These are phyloP conservation scores for Drosophila meridionalis DNA, from an alignment of 2,888 invertebrate genomes.

Conservation along the genomic window DNA sequence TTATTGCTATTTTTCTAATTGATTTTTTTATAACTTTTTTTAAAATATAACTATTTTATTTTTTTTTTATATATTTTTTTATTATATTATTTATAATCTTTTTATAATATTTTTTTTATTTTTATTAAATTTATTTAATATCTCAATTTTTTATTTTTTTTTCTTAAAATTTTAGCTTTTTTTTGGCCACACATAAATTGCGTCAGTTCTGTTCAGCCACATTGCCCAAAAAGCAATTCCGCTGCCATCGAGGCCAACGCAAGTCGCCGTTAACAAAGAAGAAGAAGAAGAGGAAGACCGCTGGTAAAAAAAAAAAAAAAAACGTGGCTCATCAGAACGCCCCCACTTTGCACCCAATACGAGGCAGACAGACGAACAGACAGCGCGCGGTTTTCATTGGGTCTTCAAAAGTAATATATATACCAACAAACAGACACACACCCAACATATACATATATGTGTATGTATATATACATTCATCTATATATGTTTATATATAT, in stretches of 20 bases:
- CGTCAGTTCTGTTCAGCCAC: constrained; percentile 14
- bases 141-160: background rate
- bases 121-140: background rate
- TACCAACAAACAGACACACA: background rate
- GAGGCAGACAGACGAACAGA: constrained; percentile 20
- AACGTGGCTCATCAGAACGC: constrained; percentile 23
- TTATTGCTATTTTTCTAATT: no score
- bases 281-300: background rate
- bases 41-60: no score
- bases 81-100: background rate
- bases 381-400: constrained; percentile 24
- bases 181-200: background rate
- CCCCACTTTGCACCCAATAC: constrained; percentile 25
- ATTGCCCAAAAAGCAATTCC: constrained; percentile 58
- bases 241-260: constrained; percentile 58
- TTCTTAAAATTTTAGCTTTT: background rate
- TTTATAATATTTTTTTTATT: background rate
- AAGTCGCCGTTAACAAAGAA: constrained; percentile 50
- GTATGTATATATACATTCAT: constrained; percentile 7
- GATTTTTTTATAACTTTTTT: no score
- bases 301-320: background rate
- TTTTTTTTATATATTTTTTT: background rate
- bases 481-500: constrained; percentile 13
- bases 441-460: no score
- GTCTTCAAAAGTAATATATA: constrained; percentile 7